Base-by-base conservation (phyloP, 2,797 vertebrate genomes). In the Thunnus albacares region DNA sequence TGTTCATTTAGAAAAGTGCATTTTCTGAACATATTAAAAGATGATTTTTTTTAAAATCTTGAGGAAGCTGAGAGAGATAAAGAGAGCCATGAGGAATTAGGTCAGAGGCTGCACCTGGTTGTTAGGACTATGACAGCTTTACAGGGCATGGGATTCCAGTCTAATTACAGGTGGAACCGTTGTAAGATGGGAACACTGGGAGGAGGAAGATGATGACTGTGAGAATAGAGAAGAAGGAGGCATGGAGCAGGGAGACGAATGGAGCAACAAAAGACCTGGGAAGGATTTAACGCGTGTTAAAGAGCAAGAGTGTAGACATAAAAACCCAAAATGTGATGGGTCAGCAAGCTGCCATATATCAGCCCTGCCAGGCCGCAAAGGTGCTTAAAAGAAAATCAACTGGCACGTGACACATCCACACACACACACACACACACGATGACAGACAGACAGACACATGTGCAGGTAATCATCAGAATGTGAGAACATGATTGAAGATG, bases 121-220 rank as follows among this genome's bases (percentile, higher is more conserved):
- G 84, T 94, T 91, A 89, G 83, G 84, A 84, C 79, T 88, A 60
- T 87, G 89, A 91, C 93, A 92, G 92, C 87, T 95, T 94, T 93
- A 95, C 84, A 77, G 86, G 71, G 75, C 71, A 69, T 30, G 55
- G 70, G 91, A 96, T 95, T 96, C 94, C 95, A 90, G 80, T 66
- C 49, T 96, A 95, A 95, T 96, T 95, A 94, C 92, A 95, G 93
- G 92, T 92, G 87, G 84, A 82, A 85, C 63, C 26, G 4, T 72
- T 71, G 61, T 52, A 79, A 83, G 70, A 82, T 84, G 75, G 75
- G 63, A 89, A 78, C 67, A 84, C 52, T 60, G 75, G 84, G 68
- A 89, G 75, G 55, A 80, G 61, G 68, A 62, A 75, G 75, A 82
- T 58, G 77, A 87, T 22, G 43, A 84, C 57, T 78, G 84, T 87